Base-by-base conservation (phyloP, 92 coral and sea anemone species). In the Paramuricea clavata region DNA sequence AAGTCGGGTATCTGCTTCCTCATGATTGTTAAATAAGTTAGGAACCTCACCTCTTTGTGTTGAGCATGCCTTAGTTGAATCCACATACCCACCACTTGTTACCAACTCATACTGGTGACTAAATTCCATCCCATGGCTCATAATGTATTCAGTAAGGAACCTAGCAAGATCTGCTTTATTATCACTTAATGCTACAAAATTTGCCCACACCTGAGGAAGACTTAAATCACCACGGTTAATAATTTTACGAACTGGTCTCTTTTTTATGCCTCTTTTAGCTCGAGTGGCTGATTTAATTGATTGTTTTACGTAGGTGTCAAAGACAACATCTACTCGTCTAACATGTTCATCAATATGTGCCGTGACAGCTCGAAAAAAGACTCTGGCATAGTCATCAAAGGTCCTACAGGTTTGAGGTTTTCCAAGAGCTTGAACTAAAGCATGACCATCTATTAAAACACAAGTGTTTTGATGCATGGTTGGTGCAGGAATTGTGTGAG, bases 151-250 rank as follows among this genome's bases (percentile, higher is more conserved):
- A 78, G 49, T 78, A 9, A 52, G 30, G 36, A 12, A 78, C 10
- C 69, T 52, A 31, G 83, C 83, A 78, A 78, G 83, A 78, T 78
- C 83, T 10, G 83, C 83, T 25, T 78, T 78, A 33, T 76, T 76
- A 52, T 78, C 69, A 78, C 49, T 25, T 30, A 78, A 57, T 56
- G 69, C 33, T 35, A 78, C 28, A 57, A 86, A 76, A 34, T 49
- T 86, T 12, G 85, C 33, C 76, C 85, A 86, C 7, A 57, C 73
- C 49, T 67, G 74, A 6, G 89, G 89, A 10, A 86, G 89, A 4
- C 85, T 42, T 60, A 86, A 75, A 49, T 75, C 64, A 23, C 57
- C 31, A 19, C 42, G 64, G 28, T 54, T 23, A 39, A 60, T 62
- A 33, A 61, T 52, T 28, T 57, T 68, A 31, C 67, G 85, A 1